phyloP scores from a whole-genome alignment of 2,113 vertebrate genomes.

The Uria aalge region DNA sequence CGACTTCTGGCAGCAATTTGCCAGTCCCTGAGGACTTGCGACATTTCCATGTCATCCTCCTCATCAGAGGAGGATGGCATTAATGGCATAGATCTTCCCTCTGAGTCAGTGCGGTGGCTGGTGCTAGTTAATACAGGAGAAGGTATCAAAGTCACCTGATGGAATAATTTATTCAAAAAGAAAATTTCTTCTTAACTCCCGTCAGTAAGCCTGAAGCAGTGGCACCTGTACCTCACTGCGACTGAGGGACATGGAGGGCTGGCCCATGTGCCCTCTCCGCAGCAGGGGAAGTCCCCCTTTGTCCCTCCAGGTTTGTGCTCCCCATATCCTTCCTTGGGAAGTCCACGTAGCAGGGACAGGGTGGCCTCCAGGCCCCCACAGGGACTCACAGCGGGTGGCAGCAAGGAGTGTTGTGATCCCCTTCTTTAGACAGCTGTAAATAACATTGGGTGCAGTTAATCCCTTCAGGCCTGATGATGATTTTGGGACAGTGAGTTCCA shows the following conservation, averaged over 20 bases:
- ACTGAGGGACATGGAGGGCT: not conserved
- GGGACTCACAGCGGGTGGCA: not conserved
- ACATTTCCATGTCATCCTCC: constrained; percentile 31
- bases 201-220: not conserved
- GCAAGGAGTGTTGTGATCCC: not conserved
- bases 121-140: not conserved
- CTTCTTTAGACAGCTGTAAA: not conserved
- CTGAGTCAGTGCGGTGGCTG: not conserved
- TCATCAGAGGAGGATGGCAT: not conserved
- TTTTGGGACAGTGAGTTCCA: not conserved
- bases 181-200: not conserved
- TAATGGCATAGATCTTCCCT: constrained; percentile 8
- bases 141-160: constrained; percentile 5
- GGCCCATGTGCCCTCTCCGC: rapidly evolving
- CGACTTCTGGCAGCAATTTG: constrained; percentile 12
- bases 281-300: not conserved
- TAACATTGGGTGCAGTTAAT: not conserved
- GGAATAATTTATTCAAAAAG: not conserved
- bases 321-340: rapidly evolving
- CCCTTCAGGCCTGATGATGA: not conserved
- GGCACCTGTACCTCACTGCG: not conserved
- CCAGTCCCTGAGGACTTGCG: constrained; percentile 5
- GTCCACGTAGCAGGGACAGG: rapidly evolving
- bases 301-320: not conserved
- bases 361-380: not conserved